A percentile compares a stretch with the other conserved stretches of the same genome.
Conservation (phyloP, 2,797 vertebrate genomes). For the Poeciliopsis presidionis region DNA sequence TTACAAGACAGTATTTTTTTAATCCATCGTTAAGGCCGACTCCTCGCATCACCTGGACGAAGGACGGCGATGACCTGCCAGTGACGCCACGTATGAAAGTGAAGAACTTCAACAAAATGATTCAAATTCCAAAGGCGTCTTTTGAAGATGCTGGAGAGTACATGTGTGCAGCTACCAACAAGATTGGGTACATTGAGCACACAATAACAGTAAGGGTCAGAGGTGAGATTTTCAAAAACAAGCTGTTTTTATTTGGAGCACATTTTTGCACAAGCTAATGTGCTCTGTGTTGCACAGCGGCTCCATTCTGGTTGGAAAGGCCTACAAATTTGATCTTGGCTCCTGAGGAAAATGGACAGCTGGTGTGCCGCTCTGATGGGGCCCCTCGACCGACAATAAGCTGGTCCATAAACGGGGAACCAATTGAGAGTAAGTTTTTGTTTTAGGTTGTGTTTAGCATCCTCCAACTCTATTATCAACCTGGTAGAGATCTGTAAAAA, state of each 20-base stretch:
- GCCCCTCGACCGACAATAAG: slow-evolving; percentile 89
- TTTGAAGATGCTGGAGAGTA: slow-evolving; percentile 94
- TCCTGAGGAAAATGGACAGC: slow-evolving; percentile 89
- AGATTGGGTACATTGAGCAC: slow-evolving; percentile 90
- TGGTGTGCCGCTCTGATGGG: slow-evolving; percentile 91
- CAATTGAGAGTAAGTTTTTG: slow-evolving; percentile 84
- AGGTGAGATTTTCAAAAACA: slow-evolving; percentile 78
- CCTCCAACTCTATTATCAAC: not conserved
- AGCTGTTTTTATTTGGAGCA: not conserved
- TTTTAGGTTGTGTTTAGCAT: not conserved
- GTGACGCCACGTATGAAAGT: slow-evolving; percentile 84
- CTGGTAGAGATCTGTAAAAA: not conserved
- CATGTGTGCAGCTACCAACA: slow-evolving; percentile 91
- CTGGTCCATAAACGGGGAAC: slow-evolving; percentile 95
- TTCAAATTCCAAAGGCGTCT: slow-evolving; percentile 87
- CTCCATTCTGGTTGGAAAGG: slow-evolving; percentile 95
- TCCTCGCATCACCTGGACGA: slow-evolving; percentile 92
- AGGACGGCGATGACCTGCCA: slow-evolving; percentile 87
- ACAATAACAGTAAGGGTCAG: slow-evolving; percentile 93
- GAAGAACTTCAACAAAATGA: slow-evolving; percentile 94
- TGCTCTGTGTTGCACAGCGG: slow-evolving; percentile 76
- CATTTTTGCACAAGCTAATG: not conserved
- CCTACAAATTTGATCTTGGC: slow-evolving; percentile 91
- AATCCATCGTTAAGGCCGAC: slow-evolving; percentile 76
- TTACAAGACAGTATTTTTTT: slow-evolving; percentile 20